phyloP scores from a whole-genome alignment of 2,888 invertebrate genomes.

The Dryobota labecula region DNA sequence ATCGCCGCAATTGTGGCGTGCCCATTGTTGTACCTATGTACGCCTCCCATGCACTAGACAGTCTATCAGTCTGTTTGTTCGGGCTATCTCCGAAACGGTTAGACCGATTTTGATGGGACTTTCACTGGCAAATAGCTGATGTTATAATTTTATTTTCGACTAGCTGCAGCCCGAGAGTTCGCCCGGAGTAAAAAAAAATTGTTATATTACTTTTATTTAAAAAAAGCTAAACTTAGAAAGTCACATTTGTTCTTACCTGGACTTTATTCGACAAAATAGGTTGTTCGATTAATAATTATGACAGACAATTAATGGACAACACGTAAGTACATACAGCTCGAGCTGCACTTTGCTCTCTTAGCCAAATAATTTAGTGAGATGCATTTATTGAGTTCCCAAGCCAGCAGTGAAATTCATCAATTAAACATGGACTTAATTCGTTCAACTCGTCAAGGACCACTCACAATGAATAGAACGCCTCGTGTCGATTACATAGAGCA shows the following conservation, averaged over 20 bases:
- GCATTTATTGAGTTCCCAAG: slow-evolving; percentile 26
- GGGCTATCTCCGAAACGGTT: too few relatives aligned
- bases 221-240: too few relatives aligned
- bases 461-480: slow-evolving; percentile 65
- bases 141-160: too few relatives aligned
- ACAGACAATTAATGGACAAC: background rate
- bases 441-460: slow-evolving; percentile 57
- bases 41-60: too few relatives aligned
- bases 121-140: too few relatives aligned
- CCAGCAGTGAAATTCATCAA: slow-evolving; percentile 59
- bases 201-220: too few relatives aligned
- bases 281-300: background rate
- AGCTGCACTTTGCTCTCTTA: background rate
- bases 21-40: too few relatives aligned
- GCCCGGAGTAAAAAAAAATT: too few relatives aligned
- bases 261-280: background rate
- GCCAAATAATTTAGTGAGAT: background rate
- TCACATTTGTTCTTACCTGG: background rate
- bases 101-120: too few relatives aligned
- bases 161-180: too few relatives aligned
- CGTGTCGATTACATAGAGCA: slow-evolving; percentile 79
- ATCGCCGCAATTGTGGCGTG: too few relatives aligned
- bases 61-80: too few relatives aligned
- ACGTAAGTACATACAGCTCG: background rate
- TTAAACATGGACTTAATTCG: slow-evolving; percentile 70